phyloP scores from a whole-genome alignment of 2,113 vertebrate species.

The Vombatus ursinus region DNA sequence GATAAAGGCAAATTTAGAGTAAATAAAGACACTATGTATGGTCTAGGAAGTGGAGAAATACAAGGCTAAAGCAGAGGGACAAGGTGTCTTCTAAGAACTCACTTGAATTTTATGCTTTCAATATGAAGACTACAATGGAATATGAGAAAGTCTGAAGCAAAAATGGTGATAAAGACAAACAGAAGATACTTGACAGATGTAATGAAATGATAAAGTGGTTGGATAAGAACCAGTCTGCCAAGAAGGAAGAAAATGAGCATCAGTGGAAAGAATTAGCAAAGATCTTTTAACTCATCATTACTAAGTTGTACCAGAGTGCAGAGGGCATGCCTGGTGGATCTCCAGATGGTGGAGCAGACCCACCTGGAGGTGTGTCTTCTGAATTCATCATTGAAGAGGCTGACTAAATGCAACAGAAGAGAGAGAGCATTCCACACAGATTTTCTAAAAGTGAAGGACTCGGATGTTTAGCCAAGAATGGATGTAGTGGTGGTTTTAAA shows the following conservation, averaged over 20 bases:
- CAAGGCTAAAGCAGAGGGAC: neutral
- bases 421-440: neutral
- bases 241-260: neutral
- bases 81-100: neutral
- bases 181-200: neutral
- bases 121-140: neutral
- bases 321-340: neutral
- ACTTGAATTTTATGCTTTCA: neutral
- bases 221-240: neutral
- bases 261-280: neutral
- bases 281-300: neutral
- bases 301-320: neutral
- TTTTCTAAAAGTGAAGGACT: neutral
- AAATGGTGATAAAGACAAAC: neutral
- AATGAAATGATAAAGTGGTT: neutral
- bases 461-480: neutral
- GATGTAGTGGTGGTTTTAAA: neutral
- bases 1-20: neutral
- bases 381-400: neutral
- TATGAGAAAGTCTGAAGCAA: neutral
- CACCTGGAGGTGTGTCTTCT: neutral
- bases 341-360: neutral
- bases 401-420: neutral
- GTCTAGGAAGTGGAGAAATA: neutral
- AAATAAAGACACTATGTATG: neutral